Evolutionary conservation across 2,888 invertebrate species (phyloP).

Genomic region (Kuschelorhynchus macadamiae): DNA sequence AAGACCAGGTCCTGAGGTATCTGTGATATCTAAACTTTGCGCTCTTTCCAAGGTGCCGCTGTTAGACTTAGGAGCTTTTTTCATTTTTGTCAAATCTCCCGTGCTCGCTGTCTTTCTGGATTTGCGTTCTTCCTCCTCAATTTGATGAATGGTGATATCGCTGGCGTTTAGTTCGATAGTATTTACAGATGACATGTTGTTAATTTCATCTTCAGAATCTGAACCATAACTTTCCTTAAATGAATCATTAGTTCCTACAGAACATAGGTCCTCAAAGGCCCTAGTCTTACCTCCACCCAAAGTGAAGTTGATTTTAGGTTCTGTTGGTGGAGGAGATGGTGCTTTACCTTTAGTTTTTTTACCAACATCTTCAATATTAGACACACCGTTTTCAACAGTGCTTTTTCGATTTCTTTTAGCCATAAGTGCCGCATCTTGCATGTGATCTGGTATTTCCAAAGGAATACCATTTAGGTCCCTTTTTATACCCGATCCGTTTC

Average conservation of each 20-base stretch:
- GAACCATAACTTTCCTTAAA: conserved; percentile 23
- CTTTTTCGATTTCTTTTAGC: conserved; percentile 79
- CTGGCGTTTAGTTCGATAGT: conserved; percentile 82
- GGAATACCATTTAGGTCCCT: conserved; percentile 76
- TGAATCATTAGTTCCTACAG: conserved; percentile 21
- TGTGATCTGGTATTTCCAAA: conserved; percentile 80
- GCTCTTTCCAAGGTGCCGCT: conserved; percentile 80
- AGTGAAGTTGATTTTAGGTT: conserved; percentile 37
- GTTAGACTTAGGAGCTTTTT: conserved; percentile 64
- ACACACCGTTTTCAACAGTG: conserved; percentile 55
- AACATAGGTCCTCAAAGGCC: conserved; percentile 41
- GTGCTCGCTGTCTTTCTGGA: conserved; percentile 82
- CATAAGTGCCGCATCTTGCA: conserved; percentile 80
- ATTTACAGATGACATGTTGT: conserved; percentile 69
- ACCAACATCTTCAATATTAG: conserved; percentile 66
- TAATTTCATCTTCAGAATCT: conserved; percentile 70
- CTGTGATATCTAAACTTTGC: conserved; percentile 83
- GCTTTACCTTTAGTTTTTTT: conserved; percentile 81
- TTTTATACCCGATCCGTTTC: conserved; percentile 73
- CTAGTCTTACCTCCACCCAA: conserved; percentile 21
- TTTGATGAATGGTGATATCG: conserved; percentile 82
- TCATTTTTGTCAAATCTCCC: conserved; percentile 83
- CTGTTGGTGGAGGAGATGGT: conserved; percentile 75
- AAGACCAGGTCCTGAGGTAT: conserved; percentile 55
- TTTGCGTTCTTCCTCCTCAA: conserved; percentile 76